These are phyloP conservation scores for Diachrysia chrysitis DNA, from an alignment of 2,888 invertebrate genomes.

Conservation along the genomic window DNA sequence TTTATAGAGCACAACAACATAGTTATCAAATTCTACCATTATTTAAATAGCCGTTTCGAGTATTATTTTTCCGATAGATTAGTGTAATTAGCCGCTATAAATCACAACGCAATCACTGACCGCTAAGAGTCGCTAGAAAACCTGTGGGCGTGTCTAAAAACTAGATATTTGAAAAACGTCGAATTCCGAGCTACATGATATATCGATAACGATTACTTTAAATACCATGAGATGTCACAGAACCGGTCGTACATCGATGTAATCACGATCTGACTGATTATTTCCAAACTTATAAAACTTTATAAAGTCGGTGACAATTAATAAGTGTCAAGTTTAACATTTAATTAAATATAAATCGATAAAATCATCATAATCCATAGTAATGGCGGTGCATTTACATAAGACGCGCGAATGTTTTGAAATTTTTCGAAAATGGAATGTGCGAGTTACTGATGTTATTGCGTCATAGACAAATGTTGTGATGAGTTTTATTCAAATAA, in stretches of 20 bases:
- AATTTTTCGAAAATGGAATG: constrained; percentile 51
- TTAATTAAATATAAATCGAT: constrained; percentile 78
- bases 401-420: constrained; percentile 47
- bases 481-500: constrained; percentile 22
- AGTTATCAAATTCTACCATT: constrained; percentile 28
- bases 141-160: constrained; percentile 60
- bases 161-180: constrained; percentile 63
- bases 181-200: constrained; percentile 70
- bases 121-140: constrained; percentile 39
- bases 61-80: constrained; percentile 35
- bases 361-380: constrained; percentile 73
- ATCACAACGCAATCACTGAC: constrained; percentile 54
- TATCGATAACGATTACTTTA: constrained; percentile 78
- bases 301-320: constrained; percentile 81
- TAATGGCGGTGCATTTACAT: constrained; percentile 57
- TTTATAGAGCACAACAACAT: constrained; percentile 18
- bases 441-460: constrained; percentile 29
- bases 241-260: constrained; percentile 77
- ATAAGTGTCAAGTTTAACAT: constrained; percentile 84
- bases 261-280: constrained; percentile 75
- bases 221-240: constrained; percentile 76
- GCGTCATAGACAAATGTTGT: constrained; percentile 37
- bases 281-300: constrained; percentile 77
- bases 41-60: constrained; percentile 23
- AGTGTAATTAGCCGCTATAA: constrained; percentile 59